phyloP scores from a whole-genome alignment of 2,113 vertebrate genomes.

The Tragelaphus buxtoni region DNA sequence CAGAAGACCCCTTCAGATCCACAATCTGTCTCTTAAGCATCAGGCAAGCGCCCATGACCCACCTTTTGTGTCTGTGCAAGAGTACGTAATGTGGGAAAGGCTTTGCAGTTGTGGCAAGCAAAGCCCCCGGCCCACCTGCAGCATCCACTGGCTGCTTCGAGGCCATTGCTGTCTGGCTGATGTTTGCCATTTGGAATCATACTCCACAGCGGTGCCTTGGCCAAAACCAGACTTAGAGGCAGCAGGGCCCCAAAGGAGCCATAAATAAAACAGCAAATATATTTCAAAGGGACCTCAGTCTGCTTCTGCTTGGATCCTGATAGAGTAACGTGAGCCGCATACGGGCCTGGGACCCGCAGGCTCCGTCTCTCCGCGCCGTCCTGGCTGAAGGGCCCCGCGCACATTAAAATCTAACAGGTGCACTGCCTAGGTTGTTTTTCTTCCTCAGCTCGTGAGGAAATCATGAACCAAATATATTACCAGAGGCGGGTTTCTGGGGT shows the following conservation, averaged over 20 bases:
- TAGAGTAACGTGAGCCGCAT: constrained; percentile 79
- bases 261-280: constrained; percentile 41
- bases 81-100: not conserved
- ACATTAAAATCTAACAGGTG: constrained; percentile 88
- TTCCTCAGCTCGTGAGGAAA: constrained; percentile 86
- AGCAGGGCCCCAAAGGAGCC: not conserved
- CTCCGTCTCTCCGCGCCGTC: constrained; percentile 54
- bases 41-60: not conserved
- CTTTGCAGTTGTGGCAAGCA: not conserved
- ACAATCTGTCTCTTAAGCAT: not conserved
- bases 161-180: not conserved
- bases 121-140: not conserved
- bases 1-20: not conserved
- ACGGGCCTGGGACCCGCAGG: constrained; percentile 72
- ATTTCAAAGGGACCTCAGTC: constrained; percentile 43
- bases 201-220: not conserved
- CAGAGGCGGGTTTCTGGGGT: constrained; percentile 86
- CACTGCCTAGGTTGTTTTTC: constrained; percentile 78
- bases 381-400: constrained; percentile 39
- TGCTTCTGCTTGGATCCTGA: constrained; percentile 52
- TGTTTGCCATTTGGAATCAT: not conserved
- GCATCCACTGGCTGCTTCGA: not conserved
- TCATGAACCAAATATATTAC: constrained; percentile 90
- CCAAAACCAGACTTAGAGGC: not conserved
- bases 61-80: not conserved